These are phyloP conservation scores for Ruditapes philippinarum DNA, from an alignment of 1,140 invertebrate genomes.

Conservation along the genomic window DNA sequence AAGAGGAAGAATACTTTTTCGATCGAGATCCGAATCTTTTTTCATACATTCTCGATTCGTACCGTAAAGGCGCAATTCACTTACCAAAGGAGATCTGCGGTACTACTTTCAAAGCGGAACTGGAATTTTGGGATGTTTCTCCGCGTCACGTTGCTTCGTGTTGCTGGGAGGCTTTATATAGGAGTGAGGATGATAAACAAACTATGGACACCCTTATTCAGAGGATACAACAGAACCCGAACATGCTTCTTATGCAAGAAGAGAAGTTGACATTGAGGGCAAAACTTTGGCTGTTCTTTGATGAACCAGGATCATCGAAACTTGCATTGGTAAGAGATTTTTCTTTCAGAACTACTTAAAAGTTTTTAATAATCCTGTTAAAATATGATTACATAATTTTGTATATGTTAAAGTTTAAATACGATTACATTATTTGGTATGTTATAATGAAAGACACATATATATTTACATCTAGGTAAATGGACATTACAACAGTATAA, in stretches of 20 bases:
- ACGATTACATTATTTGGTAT: too few species aligned
- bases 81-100: constrained; percentile 74
- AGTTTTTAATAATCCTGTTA: too few species aligned
- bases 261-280: too few species aligned
- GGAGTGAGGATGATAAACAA: not conserved
- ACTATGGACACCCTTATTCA: not conserved
- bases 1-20: constrained; percentile 76
- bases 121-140: constrained; percentile 75
- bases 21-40: constrained; percentile 77
- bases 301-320: not conserved
- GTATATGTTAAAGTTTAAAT: too few species aligned
- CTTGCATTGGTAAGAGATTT: not conserved
- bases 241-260: not conserved
- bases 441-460: too few species aligned
- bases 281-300: constrained; percentile 26
- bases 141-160: constrained; percentile 36
- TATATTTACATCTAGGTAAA: too few species aligned
- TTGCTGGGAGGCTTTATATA: constrained; percentile 56
- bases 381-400: too few species aligned
- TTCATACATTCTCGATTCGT: constrained; percentile 73
- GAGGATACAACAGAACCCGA: not conserved
- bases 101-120: constrained; percentile 69
- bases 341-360: too few species aligned
- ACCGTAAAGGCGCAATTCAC: constrained; percentile 73
- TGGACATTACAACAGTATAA: too few species aligned